Evolutionary conservation across 2,113 vertebrate species (phyloP).

Genomic region (Myotis davidii): DNA sequence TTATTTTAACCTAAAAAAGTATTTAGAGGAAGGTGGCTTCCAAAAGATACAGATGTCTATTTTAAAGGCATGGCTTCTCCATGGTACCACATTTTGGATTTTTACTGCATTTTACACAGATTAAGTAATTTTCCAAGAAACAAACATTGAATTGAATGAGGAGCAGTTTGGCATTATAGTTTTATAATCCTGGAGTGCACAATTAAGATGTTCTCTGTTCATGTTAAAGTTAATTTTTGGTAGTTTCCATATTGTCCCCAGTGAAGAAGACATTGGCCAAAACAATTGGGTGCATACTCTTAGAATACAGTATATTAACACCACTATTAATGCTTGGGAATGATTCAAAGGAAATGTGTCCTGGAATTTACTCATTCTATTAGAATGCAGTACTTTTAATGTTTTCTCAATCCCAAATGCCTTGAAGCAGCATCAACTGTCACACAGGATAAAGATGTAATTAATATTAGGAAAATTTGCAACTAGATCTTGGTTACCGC

Average conservation of each 20-base stretch:
- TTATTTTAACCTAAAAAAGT: not conserved
- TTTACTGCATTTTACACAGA: not conserved
- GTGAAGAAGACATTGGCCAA: not conserved
- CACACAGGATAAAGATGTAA: not conserved
- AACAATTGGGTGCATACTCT: not conserved
- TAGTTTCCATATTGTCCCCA: not conserved
- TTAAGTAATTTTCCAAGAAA: not conserved
- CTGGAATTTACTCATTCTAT: not conserved
- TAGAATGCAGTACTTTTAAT: not conserved
- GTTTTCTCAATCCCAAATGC: not conserved
- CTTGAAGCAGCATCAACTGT: not conserved
- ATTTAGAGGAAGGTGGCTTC: not conserved
- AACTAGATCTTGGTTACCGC: not conserved
- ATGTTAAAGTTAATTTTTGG: not conserved
- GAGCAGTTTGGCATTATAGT: not conserved
- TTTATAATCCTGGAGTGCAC: not conserved
- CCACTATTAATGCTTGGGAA: not conserved
- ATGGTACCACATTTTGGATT: not conserved
- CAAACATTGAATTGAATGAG: not conserved
- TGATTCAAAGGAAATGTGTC: not conserved
- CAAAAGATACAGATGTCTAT: not conserved
- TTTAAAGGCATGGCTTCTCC: not conserved
- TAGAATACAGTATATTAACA: not conserved
- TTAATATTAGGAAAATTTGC: not conserved
- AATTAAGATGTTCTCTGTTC: not conserved